These are phyloP conservation scores for Myotis yumanensis DNA, from an alignment of 2,113 vertebrate species.

Conservation along the genomic window DNA sequence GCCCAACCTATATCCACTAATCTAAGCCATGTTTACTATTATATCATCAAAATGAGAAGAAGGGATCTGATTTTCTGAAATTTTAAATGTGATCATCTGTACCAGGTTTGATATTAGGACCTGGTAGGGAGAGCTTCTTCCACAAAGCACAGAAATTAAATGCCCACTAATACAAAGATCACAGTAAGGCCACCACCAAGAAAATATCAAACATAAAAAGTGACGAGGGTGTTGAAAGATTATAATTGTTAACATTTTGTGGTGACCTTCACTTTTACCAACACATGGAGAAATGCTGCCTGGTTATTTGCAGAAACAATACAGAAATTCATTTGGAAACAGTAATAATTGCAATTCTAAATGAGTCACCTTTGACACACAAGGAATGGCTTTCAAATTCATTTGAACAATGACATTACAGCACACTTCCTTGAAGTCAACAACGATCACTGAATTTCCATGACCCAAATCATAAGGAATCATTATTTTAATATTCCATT, in stretches of 20 bases:
- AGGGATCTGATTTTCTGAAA: neutral
- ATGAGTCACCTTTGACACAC: neutral
- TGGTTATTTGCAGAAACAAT: neutral
- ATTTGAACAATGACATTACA: neutral
- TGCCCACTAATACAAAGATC: neutral
- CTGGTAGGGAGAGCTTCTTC: neutral
- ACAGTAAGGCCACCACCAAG: neutral
- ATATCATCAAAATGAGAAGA: neutral
- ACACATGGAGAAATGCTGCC: neutral
- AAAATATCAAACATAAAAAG: neutral
- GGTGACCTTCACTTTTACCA: neutral
- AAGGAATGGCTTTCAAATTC: neutral
- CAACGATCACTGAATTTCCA: neutral
- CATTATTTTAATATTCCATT: slow-evolving; percentile 35
- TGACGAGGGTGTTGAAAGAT: neutral
- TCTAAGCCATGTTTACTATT: neutral
- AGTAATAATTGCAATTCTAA: neutral
- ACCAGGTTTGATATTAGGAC: neutral
- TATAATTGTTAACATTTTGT: neutral
- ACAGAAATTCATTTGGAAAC: slow-evolving; percentile 19
- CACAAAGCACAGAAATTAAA: neutral
- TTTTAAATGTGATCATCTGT: neutral
- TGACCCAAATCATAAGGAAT: neutral
- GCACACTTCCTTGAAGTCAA: neutral
- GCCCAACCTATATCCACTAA: neutral